phyloP scores from a whole-genome alignment of 1,140 invertebrate genomes.

The Heliconius melpomene region DNA sequence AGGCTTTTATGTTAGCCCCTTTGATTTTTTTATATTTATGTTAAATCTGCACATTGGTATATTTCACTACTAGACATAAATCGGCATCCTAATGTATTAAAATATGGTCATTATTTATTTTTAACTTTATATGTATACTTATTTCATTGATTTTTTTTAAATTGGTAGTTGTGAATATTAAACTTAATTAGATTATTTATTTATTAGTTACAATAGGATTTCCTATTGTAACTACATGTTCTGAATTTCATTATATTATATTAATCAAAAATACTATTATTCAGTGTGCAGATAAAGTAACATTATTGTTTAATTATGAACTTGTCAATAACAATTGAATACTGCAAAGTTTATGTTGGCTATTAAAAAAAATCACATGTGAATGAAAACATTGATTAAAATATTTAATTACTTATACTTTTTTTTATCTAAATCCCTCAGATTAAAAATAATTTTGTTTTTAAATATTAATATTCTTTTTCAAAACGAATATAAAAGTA shows the following conservation, averaged over 20 bases:
- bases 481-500: no score
- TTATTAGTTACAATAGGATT: not conserved
- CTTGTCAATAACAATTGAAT: not conserved
- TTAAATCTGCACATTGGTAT: not conserved
- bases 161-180: no score
- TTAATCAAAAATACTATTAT: not conserved
- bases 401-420: constrained; percentile 30
- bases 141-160: no score
- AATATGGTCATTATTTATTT: no score
- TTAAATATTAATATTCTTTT: not conserved
- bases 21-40: not conserved
- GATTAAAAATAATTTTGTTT: not conserved
- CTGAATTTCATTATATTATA: not conserved
- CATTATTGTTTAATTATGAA: constrained; percentile 2
- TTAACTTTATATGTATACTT: no score
- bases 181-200: no score
- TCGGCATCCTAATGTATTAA: no score
- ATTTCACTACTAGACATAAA: no score
- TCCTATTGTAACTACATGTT: not conserved
- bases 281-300: not conserved
- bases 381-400: constrained; percentile 22
- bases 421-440: not conserved
- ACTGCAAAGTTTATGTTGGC: not conserved
- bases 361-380: not conserved
- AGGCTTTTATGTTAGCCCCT: constrained; percentile 24